These are phyloP conservation scores for Torymus tubicola DNA, from an alignment of 2,888 invertebrate genomes.

Conservation along the genomic window DNA sequence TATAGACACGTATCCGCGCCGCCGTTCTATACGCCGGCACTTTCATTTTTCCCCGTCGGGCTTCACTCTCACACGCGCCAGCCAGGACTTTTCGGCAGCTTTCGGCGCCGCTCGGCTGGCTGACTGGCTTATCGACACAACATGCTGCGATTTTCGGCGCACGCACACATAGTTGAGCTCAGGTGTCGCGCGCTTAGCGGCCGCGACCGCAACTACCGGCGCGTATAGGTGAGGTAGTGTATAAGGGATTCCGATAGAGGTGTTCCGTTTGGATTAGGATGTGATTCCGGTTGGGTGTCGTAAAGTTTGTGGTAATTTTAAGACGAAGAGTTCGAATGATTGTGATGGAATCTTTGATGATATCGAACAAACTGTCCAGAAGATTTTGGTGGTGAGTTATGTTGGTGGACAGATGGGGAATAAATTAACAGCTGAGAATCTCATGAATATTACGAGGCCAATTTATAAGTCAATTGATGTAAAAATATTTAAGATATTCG, in stretches of 20 bases:
- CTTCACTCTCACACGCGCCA: too few relatives aligned
- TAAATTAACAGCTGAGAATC: too few relatives aligned
- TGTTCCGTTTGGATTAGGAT: too few relatives aligned
- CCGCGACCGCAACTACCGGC: not conserved
- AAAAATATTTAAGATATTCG: conserved; percentile 3
- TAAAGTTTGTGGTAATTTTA: too few relatives aligned
- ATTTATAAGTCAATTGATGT: not conserved
- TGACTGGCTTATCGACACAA: conserved; percentile 42
- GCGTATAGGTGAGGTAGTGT: not conserved
- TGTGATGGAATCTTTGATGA: too few relatives aligned
- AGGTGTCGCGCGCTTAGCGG: conserved; percentile 16
- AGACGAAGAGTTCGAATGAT: too few relatives aligned
- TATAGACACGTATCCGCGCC: not conserved
- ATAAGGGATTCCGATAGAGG: too few relatives aligned
- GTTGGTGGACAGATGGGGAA: too few relatives aligned
- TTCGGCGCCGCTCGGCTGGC: conserved; percentile 35
- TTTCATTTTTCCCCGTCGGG: conserved; percentile 36
- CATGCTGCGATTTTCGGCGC: conserved; percentile 32
- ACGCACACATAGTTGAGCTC: not conserved
- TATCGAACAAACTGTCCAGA: too few relatives aligned
- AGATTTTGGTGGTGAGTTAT: not conserved
- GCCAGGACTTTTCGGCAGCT: conserved; percentile 25
- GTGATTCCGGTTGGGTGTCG: too few relatives aligned
- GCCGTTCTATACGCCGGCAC: not conserved
- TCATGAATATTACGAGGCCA: too few relatives aligned